Evolutionary conservation across 1,140 invertebrate genomes (phyloP).

Genomic region (Aphidius ervi): DNA sequence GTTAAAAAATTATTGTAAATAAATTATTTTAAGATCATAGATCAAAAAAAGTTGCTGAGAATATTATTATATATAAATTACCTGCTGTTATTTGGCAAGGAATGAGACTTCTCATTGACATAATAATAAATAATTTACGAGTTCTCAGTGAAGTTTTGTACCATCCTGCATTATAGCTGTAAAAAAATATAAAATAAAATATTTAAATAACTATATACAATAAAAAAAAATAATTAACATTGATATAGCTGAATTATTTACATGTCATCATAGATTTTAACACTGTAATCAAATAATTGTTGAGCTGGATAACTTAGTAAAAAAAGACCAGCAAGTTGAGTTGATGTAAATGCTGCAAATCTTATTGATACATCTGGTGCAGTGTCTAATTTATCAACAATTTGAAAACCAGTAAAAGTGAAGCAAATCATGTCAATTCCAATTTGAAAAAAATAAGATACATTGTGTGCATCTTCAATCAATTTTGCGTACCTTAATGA

Average conservation of each 20-base stretch:
- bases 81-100: conserved; percentile 20
- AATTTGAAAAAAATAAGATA: no score
- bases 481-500: neutral
- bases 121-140: conserved; percentile 18
- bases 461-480: no score
- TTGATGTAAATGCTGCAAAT: neutral
- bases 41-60: no score
- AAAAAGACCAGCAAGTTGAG: neutral
- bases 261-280: neutral
- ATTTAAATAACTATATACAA: no score
- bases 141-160: conserved; percentile 18
- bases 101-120: conserved; percentile 15
- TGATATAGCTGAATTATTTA: neutral
- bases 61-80: no score
- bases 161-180: conserved; percentile 19
- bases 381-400: no score
- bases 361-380: neutral
- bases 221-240: conserved; percentile 6
- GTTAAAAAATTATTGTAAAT: neutral
- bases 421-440: no score
- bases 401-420: no score
- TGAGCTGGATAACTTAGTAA: neutral
- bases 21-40: no score
- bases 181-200: neutral
- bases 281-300: conserved; percentile 1